Evolutionary conservation across 2,797 vertebrate genomes (phyloP), one percentile per base, ranked within the genome.

Genomic region (Carcharodon carcharias): DNA sequence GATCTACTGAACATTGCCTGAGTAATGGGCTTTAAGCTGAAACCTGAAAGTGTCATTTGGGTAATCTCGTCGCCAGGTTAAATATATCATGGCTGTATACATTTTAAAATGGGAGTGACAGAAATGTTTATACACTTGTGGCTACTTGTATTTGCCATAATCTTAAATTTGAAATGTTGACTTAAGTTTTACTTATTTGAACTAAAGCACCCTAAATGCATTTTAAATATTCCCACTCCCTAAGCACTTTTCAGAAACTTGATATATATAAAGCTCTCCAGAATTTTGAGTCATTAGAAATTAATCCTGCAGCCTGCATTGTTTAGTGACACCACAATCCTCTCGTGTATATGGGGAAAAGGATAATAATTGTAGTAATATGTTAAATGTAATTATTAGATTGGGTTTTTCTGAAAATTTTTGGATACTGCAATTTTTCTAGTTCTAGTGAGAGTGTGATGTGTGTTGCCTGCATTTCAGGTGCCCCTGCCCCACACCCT

Each of bases 401-500:
- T 73, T 4, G 5, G 94, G 94, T 56, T 95, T 95, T 95, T 95
- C 94, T 95, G 50, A 95, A 56, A 50, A 21, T 73, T 73, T 77
- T 95, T 77, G 94, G 94, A 73, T 95, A 56, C 96, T 96, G 97
- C 97, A 97, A 97, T 97, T 97, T 97, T 97, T 97, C 95, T 97
- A 96, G 97, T 97, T 96, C 0, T 97, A 97, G 97, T 97, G 97
- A 97, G 97, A 98, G 97, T 97, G 97, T 98, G 97, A 98, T 97
- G 94, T 95, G 96, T 98, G 97, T 98, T 97, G 97, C 97, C 97
- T 98, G 96, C 97, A 97, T 98, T 98, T 97, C 97, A 99, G 99
- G 99, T 99, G 97, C 98, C 99, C 91, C 97, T 99, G 97, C 99
- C 99, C 96, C 99, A 98, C 97, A 98, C 99, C 8, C 98, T 99